Base-by-base conservation (phyloP, 2,797 vertebrate genomes). In the Neosalanx taihuensis region DNA sequence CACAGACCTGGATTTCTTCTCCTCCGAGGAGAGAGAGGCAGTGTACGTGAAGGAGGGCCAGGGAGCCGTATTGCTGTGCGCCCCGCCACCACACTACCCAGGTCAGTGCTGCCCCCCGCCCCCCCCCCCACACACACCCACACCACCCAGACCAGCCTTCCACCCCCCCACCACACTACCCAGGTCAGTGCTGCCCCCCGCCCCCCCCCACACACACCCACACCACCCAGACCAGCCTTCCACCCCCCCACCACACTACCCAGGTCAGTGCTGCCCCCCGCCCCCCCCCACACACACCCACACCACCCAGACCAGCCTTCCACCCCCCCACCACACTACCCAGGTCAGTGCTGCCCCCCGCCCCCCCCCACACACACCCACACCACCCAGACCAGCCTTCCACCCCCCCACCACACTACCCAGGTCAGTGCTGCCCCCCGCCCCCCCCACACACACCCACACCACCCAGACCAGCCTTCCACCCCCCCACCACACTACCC, bases 51-150 rank as follows among this genome's bases (percentile, higher is more conserved):
- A 94, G 76, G 97, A 97, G 85, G 97, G 97, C 18, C 95, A 96
- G 81, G 97, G 97, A 58, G 95, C 93, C 6, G 95, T 98, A 63
- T 91, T 99, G 79, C 93, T 99, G 62, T 99, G 98, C 64, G 94
- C 93, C 0, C 94, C 97, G 2, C 98, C 98, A 1, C 92, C 92
- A 62, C 98, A 97, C 83, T 95, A 92, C 72, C 97, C 98, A 96
- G 96, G 98, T 99, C 37, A 41, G 33, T 35, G 6, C 33, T 35
- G 9, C 0, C 94, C 97, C 2, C 98, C 98, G 1, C 92, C n/a
- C n/a, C n/a, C n/a, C n/a, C n/a, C n/a, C n/a, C n/a, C n/a, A n/a
- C n/a, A n/a, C n/a, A n/a, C n/a, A n/a, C n/a, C n/a, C 92, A 63
- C 98, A 97, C 83, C 95, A 92, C 72, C 97, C 98, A 96, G 96